These are phyloP conservation scores for Gymnothorax reevesii DNA, from an alignment of 2,797 vertebrate species.

Conservation along the genomic window DNA sequence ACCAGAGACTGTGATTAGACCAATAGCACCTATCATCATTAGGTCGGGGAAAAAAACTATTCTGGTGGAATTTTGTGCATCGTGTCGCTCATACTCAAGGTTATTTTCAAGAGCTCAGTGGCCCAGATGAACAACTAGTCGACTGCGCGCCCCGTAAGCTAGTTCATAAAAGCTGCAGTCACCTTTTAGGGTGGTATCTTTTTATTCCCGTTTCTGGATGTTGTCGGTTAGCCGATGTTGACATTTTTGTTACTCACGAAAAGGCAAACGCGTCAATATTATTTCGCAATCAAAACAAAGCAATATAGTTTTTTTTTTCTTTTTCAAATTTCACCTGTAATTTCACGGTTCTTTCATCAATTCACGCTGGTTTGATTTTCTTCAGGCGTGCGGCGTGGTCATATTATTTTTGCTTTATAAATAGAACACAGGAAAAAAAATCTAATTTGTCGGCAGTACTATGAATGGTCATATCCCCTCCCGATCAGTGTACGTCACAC, in stretches of 20 bases:
- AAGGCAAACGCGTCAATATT: too few species aligned
- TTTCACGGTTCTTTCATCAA: background rate
- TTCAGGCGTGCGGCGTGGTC: background rate
- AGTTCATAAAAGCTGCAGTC: background rate
- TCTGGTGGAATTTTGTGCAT: background rate
- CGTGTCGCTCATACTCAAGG: background rate
- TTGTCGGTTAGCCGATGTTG: too few species aligned
- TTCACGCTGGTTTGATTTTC: background rate
- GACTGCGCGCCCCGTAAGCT: background rate
- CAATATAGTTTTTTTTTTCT: background rate
- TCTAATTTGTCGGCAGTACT: background rate
- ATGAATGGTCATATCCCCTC: background rate
- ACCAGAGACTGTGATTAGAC: constrained; percentile 32
- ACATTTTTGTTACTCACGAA: too few species aligned
- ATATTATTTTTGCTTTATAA: background rate
- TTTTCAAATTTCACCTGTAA: background rate
- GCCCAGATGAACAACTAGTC: background rate
- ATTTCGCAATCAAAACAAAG: too few species aligned
- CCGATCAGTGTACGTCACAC: background rate
- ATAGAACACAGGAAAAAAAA: background rate
- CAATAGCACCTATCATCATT: background rate
- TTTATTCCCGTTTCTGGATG: too few species aligned
- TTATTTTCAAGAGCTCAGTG: background rate
- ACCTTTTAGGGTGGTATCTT: background rate
- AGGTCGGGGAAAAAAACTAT: background rate